Base-by-base conservation (phyloP, 2,888 invertebrate species). In the Myathropa florea region DNA sequence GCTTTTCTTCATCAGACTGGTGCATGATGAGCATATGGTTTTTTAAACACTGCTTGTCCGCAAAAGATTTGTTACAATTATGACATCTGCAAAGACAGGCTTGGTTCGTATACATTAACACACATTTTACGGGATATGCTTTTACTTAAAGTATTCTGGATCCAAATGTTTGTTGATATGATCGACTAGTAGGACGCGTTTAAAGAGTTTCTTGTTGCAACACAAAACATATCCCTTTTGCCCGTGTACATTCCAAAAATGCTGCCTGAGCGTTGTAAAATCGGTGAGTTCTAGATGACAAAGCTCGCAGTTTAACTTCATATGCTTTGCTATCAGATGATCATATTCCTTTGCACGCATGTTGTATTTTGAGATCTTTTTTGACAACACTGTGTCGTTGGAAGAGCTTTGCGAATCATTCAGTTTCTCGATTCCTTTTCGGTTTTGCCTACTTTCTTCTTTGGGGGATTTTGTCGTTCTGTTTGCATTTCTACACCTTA, bases 81-180 rank as follows among this genome's bases (percentile, higher is more conserved):
- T 90, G 88, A 81, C 92, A 92, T 70, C 92, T 92, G 10, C 1
- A 82, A 65, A 18, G 28, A 14, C 64, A 14, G 23, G 0, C 55
- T 6, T 12, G 46, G n/a, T 46, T 24, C 28, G 23, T 30, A 30
- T 24, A 14, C 30, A 9, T 24, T 77, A 7, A 18, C 2, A 46
- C 18, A 7, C 3, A 46, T 18, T 46, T 18, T 18, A n/a, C 14
- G 18, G n/a, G 2, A 7, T 0, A 18, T 18, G 88, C 87, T 89
- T 88, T 88, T 89, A 92, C 92, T 91, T 92, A 68, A 92, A 93
- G 80, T 91, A 91, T 77, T 92, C 92, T 2, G 92, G 92, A 89
- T 93, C 90, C 10, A 90, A 76, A 84, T 93, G 93, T 2, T 91
- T 90, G 59, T 92, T 91, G 1, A 93, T 91, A 77, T 93, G 93